Evolutionary conservation across 1,140 invertebrate species (phyloP).

Genomic region (Anoplolepis gracilipes): DNA sequence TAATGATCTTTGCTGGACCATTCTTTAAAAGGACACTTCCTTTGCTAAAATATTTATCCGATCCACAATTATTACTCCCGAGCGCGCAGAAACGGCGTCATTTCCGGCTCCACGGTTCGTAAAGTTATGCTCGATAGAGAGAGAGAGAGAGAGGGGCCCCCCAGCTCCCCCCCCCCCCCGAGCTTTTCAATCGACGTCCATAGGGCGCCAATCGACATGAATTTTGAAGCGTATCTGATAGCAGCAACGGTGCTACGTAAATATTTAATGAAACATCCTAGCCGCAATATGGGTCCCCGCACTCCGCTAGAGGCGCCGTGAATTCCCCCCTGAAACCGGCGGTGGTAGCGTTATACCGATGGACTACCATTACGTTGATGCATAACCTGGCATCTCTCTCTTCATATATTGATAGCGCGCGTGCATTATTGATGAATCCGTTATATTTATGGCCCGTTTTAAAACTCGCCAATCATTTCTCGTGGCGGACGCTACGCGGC

Average conservation of each 20-base stretch:
- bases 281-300: conserved; percentile 83
- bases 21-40: conserved; percentile 38
- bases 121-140: conserved; percentile 78
- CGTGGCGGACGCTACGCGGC: conserved; percentile 41
- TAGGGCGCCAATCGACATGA: conserved; percentile 81
- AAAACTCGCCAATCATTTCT: conserved; percentile 80
- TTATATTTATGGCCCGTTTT: conserved; percentile 82
- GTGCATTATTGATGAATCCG: conserved; percentile 81
- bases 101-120: conserved; percentile 74
- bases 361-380: conserved; percentile 83
- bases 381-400: conserved; percentile 78
- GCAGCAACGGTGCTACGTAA: conserved; percentile 82
- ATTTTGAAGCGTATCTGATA: conserved; percentile 84
- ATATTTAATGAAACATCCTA: conserved; percentile 86
- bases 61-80: conserved; percentile 40
- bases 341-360: conserved; percentile 44
- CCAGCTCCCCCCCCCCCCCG: no score
- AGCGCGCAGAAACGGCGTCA: conserved; percentile 44
- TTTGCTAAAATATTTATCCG: conserved; percentile 40
- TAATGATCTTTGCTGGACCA: neutral
- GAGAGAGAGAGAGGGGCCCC: neutral
- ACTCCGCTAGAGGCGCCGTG: conserved; percentile 69
- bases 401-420: conserved; percentile 81
- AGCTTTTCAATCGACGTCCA: conserved; percentile 82
- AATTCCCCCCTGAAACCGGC: conserved; percentile 52